A percentile compares a stretch with the other conserved stretches of the same genome.
These are phyloP conservation scores for Drosophila santomea DNA, from an alignment of 1,140 invertebrate genomes.

Conservation along the genomic window DNA sequence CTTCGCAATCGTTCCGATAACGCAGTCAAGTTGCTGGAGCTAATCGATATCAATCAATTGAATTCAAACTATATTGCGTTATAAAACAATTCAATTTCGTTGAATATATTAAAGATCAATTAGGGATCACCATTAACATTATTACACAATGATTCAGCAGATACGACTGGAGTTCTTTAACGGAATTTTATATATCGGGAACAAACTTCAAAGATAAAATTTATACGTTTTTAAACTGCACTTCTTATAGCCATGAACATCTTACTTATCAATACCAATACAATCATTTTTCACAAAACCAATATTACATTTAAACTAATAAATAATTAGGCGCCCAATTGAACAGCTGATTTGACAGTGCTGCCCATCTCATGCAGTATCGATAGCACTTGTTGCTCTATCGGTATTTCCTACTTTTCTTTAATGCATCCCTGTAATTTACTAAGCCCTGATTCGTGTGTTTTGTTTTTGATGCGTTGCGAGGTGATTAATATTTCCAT, in stretches of 20 bases:
- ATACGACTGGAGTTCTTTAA: no score
- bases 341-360: background rate
- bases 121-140: no score
- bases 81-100: no score
- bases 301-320: background rate
- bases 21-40: background rate
- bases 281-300: background rate
- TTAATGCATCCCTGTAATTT: constrained; percentile 12
- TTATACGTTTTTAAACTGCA: no score
- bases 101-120: no score
- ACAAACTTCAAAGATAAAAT: no score
- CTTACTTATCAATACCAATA: no score
- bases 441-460: constrained; percentile 41
- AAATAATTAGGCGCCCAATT: background rate
- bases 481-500: constrained; percentile 40
- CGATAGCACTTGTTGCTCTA: constrained; percentile 51
- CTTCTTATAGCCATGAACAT: background rate
- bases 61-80: background rate
- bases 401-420: constrained; percentile 6
- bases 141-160: no score
- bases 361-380: background rate
- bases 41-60: background rate
- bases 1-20: background rate
- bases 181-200: no score
- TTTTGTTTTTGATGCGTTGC: constrained; percentile 70